Percentiles rank a stretch among this genome's conserved stretches.
Evolutionary conservation across 2,113 vertebrate genomes (phyloP).

Genomic region (Callocephalon fimbriatum): DNA sequence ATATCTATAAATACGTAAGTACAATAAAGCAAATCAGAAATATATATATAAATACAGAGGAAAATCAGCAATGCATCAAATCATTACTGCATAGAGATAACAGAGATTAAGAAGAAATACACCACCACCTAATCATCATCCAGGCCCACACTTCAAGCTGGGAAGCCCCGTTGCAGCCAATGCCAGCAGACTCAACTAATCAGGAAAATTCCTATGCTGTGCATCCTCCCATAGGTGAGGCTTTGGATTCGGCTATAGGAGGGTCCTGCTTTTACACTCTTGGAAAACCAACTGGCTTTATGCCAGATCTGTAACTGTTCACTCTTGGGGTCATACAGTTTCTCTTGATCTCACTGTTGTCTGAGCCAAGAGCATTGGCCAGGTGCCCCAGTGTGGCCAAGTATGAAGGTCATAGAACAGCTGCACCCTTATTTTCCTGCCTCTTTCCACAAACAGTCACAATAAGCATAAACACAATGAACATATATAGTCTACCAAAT

Average conservation of each 20-base stretch:
- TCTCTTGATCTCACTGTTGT: background rate
- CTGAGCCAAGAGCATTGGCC: background rate
- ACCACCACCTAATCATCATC: background rate
- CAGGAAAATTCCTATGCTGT: background rate
- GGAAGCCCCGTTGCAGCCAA: background rate
- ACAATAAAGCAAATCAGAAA: background rate
- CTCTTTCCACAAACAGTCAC: background rate
- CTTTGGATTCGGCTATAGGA: background rate
- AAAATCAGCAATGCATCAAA: background rate
- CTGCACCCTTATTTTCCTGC: background rate
- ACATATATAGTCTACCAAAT: background rate
- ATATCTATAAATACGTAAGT: background rate
- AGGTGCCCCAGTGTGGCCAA: background rate
- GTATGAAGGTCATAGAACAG: background rate
- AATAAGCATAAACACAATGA: background rate
- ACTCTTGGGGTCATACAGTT: background rate
- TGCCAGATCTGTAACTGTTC: background rate
- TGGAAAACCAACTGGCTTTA: background rate
- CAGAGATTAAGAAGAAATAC: background rate
- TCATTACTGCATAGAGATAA: background rate
- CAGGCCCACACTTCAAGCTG: background rate
- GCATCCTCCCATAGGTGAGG: background rate
- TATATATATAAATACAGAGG: background rate
- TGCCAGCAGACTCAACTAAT: background rate
- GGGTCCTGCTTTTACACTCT: background rate